Evolutionary conservation across 2,797 vertebrate species (phyloP), one percentile per base, ranked within the genome.

Genomic region (Euphonia xanthogaster): DNA sequence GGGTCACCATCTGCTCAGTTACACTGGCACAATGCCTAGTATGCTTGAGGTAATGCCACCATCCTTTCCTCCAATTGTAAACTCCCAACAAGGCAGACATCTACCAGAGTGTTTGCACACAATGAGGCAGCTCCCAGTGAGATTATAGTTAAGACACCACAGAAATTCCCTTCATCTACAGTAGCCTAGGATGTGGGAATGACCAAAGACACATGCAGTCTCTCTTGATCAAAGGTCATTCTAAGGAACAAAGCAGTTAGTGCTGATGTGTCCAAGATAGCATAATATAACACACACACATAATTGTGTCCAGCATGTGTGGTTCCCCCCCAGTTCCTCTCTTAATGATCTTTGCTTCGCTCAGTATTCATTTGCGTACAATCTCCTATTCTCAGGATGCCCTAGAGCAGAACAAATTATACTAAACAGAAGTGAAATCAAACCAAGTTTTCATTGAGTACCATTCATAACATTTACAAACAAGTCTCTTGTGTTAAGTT

Each of bases 1-100:
- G 68, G 98, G 98, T 98, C 98, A 98, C 98, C 98, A 98, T 98
- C 98, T 98, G 98, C 98, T 98, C 98, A 96, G 98, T 98, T 98
- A 97, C 82, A 97, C 97, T 99, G 98, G 98, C 98, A 98, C 97
- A 95, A 95, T 98, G 97, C 97, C 97, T 97, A 97, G 95, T 96
- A 97, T 97, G 96, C 96, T 97, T 92, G 96, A 97, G 97, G 97
- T 97, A 97, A 96, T 97, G 97, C 97, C 97, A 97, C 97, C 97
- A 95, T 97, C 95, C 96, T 97, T 97, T 97, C 97, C 97, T 98
- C 95, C 97, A 97, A 97, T 98, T 97, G 96, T 97, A 93, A 97
- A 94, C 95, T 96, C 95, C 95, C 95, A 97, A 97, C 67, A 93
- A 96, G 96, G 96, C 96, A 97, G 97, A 96, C 96, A 96, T 95